Evolutionary conservation across 2,888 invertebrate genomes (phyloP).

Genomic region (Euplagia quadripunctaria): DNA sequence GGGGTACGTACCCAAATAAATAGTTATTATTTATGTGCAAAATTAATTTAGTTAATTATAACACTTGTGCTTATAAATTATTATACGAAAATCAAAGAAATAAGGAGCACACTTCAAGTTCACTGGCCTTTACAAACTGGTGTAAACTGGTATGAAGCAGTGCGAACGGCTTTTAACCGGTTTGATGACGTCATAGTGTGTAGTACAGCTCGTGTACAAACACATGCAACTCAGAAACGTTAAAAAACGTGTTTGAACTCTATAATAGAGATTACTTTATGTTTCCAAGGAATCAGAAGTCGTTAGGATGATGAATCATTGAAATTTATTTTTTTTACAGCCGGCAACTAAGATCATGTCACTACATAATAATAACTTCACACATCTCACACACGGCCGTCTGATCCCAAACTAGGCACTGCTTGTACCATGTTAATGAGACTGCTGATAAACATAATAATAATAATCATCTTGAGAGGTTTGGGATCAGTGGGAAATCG

Average conservation of each 20-base stretch:
- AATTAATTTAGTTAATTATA: background rate
- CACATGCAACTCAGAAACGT: background rate
- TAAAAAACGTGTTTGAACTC: background rate
- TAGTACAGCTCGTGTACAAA: background rate
- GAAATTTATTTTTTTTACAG: background rate
- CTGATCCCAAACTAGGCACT: too few relatives aligned
- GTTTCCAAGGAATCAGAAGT: background rate
- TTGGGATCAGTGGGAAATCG: too few relatives aligned
- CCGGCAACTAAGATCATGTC: too few relatives aligned
- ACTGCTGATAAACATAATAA: too few relatives aligned
- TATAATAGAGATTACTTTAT: background rate
- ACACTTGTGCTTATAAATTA: background rate
- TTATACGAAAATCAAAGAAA: background rate
- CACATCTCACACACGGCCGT: too few relatives aligned
- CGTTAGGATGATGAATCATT: background rate
- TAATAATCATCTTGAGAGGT: too few relatives aligned
- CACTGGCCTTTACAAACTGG: slow-evolving; percentile 54
- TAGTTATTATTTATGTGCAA: background rate
- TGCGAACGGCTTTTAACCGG: slow-evolving; percentile 54
- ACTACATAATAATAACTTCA: too few relatives aligned
- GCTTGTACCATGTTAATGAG: too few relatives aligned
- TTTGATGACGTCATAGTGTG: slow-evolving; percentile 42
- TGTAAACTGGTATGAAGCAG: slow-evolving; percentile 44
- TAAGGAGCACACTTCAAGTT: slow-evolving; percentile 31
- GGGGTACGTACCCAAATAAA: too few relatives aligned